Percentiles rank a stretch among this genome's conserved stretches.
Conservation (phyloP, 2,113 vertebrate species). For the Pelodiscus sinensis region DNA sequence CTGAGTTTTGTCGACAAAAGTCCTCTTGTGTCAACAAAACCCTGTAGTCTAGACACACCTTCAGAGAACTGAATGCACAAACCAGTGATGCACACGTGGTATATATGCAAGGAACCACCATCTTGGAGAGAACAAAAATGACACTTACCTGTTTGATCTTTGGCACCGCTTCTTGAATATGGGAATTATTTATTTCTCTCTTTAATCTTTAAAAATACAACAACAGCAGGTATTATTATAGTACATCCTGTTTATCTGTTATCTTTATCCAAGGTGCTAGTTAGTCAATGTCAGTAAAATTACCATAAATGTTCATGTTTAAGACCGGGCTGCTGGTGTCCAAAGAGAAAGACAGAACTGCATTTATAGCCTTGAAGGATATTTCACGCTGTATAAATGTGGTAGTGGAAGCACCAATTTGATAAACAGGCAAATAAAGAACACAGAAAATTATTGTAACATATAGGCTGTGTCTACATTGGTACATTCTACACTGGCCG, state of each 20-base stretch:
- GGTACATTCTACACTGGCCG: no score
- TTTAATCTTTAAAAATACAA: constrained; percentile 76
- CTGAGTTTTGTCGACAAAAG: no score
- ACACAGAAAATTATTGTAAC: background rate
- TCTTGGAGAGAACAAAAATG: background rate
- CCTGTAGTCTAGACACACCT: no score
- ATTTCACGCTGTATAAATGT: background rate
- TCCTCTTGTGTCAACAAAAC: no score
- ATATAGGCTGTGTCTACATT: background rate
- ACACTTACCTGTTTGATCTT: constrained; percentile 77
- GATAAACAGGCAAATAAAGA: background rate
- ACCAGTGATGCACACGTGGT: background rate
- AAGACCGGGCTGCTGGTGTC: background rate
- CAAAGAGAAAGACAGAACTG: background rate
- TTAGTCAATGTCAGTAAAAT: background rate
- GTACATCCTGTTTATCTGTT: background rate
- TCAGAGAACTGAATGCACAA: background rate
- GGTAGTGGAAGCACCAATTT: background rate
- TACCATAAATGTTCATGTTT: background rate
- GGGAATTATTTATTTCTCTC: constrained; percentile 83
- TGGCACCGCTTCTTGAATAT: constrained; percentile 83
- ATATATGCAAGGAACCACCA: fast-evolving
- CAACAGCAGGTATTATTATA: background rate
- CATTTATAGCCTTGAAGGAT: fast-evolving
- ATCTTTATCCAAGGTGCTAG: background rate